These are phyloP conservation scores for Drosophila murphyi DNA, from an alignment of 1,140 invertebrate genomes.

Conservation along the genomic window DNA sequence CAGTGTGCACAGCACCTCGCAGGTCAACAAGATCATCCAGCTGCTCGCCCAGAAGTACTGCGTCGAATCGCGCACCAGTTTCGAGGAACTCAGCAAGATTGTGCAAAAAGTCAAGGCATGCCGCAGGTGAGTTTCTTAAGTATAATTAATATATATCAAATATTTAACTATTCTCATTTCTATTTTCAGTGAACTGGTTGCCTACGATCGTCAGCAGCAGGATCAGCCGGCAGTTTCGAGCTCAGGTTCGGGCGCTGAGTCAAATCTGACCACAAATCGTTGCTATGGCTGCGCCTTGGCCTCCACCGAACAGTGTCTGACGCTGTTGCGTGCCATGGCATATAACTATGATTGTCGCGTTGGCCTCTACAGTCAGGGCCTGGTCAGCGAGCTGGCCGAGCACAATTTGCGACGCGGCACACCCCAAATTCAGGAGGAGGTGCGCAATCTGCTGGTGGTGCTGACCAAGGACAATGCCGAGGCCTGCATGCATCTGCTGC, in stretches of 20 bases:
- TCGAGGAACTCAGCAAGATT: conserved; percentile 98
- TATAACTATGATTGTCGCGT: conserved; percentile 91
- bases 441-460: conserved; percentile 93
- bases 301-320: conserved; percentile 97
- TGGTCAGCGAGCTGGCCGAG: conserved; percentile 95
- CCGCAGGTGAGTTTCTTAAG: conserved; percentile 85
- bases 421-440: conserved; percentile 93
- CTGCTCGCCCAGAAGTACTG: conserved; percentile 96
- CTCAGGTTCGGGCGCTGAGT: conserved; percentile 29
- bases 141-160: neutral
- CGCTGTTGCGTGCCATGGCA: conserved; percentile 95
- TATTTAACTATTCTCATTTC: conserved; percentile 43
- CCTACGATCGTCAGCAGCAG: conserved; percentile 94
- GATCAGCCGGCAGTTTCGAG: conserved; percentile 80
- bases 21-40: conserved; percentile 94
- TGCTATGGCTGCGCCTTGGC: conserved; percentile 95
- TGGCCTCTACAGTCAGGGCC: conserved; percentile 92
- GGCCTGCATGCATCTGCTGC: conserved; percentile 94
- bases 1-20: conserved; percentile 85
- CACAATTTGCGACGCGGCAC: conserved; percentile 94
- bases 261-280: conserved; percentile 84
- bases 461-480: conserved; percentile 95
- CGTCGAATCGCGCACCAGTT: conserved; percentile 96
- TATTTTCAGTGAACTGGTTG: conserved; percentile 90
- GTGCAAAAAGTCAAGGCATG: conserved; percentile 96